Evolutionary conservation across 2,113 vertebrate genomes (phyloP).

Genomic region (Micronisus gabar): DNA sequence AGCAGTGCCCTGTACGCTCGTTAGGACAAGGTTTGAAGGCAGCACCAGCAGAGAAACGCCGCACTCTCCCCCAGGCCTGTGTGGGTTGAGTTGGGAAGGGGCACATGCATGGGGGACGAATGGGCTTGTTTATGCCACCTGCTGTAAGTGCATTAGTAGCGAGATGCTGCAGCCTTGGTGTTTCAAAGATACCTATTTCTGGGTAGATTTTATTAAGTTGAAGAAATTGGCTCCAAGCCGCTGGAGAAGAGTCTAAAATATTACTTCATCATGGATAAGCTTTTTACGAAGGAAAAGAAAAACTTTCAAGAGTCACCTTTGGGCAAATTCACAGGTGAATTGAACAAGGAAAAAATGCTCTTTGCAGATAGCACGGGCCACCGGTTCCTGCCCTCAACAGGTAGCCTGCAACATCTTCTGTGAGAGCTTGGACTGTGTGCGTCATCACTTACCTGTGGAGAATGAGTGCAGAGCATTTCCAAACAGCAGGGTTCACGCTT

Average conservation of each 20-base stretch:
- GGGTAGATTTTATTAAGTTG: neutral
- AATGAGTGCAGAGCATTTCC: neutral
- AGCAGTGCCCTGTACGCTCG: neutral
- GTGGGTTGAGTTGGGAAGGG: rapidly evolving
- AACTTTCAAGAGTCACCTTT: neutral
- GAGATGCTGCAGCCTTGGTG: neutral
- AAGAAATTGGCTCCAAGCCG: neutral
- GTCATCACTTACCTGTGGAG: neutral
- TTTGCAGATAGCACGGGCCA: neutral
- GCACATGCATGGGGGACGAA: rapidly evolving
- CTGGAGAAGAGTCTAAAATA: neutral
- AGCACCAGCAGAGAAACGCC: neutral
- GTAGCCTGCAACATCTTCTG: neutral
- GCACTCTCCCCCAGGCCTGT: rapidly evolving
- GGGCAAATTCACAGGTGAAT: neutral
- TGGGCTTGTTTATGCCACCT: neutral
- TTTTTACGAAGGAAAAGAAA: neutral
- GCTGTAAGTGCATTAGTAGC: neutral
- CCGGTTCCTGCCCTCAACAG: rapidly evolving
- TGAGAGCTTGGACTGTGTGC: neutral
- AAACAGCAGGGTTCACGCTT: neutral
- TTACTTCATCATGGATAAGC: neutral
- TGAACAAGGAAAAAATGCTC: neutral
- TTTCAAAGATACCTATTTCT: neutral
- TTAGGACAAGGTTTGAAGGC: neutral